Conservation (phyloP, 2,797 vertebrate species). For the Sebastiscus tertius region DNA sequence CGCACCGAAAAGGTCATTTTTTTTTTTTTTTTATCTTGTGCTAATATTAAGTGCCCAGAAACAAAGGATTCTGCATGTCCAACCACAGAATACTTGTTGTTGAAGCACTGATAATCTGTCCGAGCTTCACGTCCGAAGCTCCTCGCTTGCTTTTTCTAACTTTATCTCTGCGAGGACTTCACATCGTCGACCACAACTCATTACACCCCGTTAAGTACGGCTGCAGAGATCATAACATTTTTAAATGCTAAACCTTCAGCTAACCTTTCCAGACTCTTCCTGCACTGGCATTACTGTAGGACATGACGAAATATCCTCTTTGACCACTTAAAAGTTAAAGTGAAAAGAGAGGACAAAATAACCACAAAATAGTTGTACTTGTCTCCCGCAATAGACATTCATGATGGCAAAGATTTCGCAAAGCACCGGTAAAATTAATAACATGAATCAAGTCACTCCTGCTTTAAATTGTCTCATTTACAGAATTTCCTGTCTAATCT, state of each 20-base stretch:
- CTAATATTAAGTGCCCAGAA: background rate
- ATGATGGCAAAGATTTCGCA: constrained; percentile 17
- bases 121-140: background rate
- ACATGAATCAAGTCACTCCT: constrained; percentile 27
- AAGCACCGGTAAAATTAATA: constrained; percentile 15
- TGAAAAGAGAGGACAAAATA: background rate
- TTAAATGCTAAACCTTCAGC: constrained; percentile 16
- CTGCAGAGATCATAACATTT: constrained; percentile 16
- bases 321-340: constrained; percentile 7
- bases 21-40: constrained; percentile 19
- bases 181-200: constrained; percentile 2
- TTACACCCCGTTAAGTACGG: background rate
- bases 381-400: constrained; percentile 7
- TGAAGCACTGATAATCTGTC: background rate
- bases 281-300: background rate
- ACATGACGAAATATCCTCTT: constrained; percentile 4
- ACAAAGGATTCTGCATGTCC: background rate
- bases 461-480: constrained; percentile 22
- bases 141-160: background rate
- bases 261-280: constrained; percentile 15
- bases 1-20: constrained; percentile 34
- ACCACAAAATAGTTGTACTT: background rate
- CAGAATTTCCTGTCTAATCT: constrained; percentile 13
- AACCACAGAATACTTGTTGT: background rate
- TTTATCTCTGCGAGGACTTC: constrained; percentile 5